Conservation (phyloP, 2,888 invertebrate genomes). For the Eilema depressum region DNA sequence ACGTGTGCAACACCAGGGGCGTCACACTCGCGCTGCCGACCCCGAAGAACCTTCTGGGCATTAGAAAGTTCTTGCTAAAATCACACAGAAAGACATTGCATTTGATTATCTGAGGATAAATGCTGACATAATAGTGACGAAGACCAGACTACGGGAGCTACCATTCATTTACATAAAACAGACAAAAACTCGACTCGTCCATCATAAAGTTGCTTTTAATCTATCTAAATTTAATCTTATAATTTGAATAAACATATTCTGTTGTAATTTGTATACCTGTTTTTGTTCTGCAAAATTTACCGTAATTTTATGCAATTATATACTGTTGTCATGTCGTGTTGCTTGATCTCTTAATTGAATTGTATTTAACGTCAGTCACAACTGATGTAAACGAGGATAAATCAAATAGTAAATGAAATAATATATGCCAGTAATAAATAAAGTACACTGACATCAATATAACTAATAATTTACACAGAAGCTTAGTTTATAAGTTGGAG, state of each 20-base stretch:
- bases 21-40: no score
- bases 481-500: conserved; percentile 26
- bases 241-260: conserved; percentile 21
- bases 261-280: conserved; percentile 47
- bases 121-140: conserved; percentile 11
- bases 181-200: conserved; percentile 41
- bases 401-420: conserved; percentile 33
- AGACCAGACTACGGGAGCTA: conserved; percentile 40
- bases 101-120: conserved; percentile 5
- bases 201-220: conserved; percentile 34
- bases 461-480: conserved; percentile 36
- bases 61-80: no score
- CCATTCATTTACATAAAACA: conserved; percentile 38
- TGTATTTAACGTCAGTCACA: conserved; percentile 29
- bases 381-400: conserved; percentile 34
- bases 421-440: conserved; percentile 41
- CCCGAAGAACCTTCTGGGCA: no score
- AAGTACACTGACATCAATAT: conserved; percentile 36
- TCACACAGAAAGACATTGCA: background rate
- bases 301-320: conserved; percentile 48
- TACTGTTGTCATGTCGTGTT: conserved; percentile 25
- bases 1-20: no score
- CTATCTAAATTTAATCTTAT: conserved; percentile 38
- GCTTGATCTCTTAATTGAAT: conserved; percentile 47
- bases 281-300: conserved; percentile 45